phyloP scores from a whole-genome alignment of 2,113 vertebrate species.

The Colinus virginianus region DNA sequence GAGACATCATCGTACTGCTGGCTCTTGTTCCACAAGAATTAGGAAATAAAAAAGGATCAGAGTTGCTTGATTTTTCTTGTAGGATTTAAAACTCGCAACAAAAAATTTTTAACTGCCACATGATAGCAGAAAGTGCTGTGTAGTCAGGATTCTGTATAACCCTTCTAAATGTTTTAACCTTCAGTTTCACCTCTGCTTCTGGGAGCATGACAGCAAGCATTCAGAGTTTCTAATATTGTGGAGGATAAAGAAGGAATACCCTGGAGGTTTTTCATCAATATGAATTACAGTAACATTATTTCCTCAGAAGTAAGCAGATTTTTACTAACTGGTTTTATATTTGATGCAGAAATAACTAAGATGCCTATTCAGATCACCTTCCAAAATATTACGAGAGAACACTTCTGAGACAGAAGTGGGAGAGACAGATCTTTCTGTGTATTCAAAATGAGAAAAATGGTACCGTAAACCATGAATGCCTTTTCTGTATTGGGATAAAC shows the following conservation, averaged over 20 bases:
- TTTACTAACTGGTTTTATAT: constrained; percentile 12
- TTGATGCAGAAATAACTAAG: background rate
- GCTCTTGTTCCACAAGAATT: background rate
- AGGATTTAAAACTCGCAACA: background rate
- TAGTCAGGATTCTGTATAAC: background rate
- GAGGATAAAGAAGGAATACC: background rate
- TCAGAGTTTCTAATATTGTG: background rate
- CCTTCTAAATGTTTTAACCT: background rate
- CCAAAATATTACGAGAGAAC: background rate
- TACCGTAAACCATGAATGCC: constrained; percentile 9
- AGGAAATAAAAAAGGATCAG: background rate
- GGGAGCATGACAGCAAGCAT: background rate
- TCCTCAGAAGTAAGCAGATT: background rate
- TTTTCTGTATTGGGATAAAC: constrained; percentile 6
- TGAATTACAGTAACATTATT: constrained; percentile 7
- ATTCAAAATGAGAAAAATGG: background rate
- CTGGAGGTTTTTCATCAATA: constrained; percentile 9
- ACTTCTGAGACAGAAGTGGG: background rate
- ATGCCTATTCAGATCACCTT: background rate
- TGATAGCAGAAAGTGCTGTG: background rate
- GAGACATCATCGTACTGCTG: background rate
- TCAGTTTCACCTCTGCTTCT: background rate
- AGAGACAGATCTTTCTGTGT: background rate
- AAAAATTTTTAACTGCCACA: background rate
- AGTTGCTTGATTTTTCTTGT: background rate